Conservation (phyloP, 53 echinoderm and acorn worm species). For the Actinopyga echinites region DNA sequence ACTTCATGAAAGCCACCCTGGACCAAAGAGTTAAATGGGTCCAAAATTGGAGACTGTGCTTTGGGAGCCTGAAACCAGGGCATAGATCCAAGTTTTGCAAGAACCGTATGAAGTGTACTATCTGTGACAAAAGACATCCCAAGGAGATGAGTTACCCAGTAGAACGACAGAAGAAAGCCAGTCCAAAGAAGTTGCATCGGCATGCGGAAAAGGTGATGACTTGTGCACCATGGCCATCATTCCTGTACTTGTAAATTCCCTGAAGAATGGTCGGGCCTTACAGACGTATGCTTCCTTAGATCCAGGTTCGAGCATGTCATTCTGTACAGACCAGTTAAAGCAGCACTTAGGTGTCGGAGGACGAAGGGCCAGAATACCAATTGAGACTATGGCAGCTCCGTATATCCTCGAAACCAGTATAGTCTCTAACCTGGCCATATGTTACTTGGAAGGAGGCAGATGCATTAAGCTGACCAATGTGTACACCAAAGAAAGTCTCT, state of each 20-base stretch:
- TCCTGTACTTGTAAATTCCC: conserved; percentile 36
- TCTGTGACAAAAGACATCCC: no score
- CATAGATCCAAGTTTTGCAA: conserved; percentile 47
- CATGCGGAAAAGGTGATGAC: background rate
- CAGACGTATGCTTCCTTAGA: conserved; percentile 56
- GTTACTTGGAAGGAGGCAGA: conserved; percentile 21
- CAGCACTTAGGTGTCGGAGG: conserved; percentile 38
- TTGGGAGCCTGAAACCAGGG: conserved; percentile 32
- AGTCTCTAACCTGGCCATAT: conserved; percentile 15
- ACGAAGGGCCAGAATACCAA: conserved; percentile 31
- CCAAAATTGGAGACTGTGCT: no score
- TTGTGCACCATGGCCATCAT: conserved; percentile 55
- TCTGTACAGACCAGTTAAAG: conserved; percentile 48
- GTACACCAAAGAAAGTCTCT: no score
- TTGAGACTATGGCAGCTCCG: conserved; percentile 49
- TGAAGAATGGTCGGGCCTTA: conserved; percentile 34
- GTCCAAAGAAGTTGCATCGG: no score
- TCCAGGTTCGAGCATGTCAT: conserved; percentile 43
- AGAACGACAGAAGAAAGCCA: no score
- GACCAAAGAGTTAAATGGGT: no score
- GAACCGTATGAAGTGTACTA: conserved; percentile 17
- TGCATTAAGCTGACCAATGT: no score
- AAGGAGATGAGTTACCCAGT: background rate
- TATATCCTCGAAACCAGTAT: conserved; percentile 31
- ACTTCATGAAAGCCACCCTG: no score